A percentile compares a stretch with the other conserved stretches of the same genome.
Conservation (phyloP, 2,113 vertebrate species). For the Hemibagrus wyckioides region DNA sequence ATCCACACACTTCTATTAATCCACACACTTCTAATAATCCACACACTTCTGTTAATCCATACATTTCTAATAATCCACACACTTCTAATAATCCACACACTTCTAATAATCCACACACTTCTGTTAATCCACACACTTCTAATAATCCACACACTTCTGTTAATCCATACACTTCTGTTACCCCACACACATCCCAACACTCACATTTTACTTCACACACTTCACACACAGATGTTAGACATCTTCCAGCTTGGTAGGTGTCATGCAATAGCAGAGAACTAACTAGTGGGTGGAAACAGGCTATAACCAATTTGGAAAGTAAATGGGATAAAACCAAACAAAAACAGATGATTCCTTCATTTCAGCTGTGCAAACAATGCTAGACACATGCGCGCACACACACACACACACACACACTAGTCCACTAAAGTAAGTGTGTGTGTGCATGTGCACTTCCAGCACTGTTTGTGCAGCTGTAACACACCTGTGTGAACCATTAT, state of each 20-base stretch:
- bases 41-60: background rate
- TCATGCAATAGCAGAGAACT: background rate
- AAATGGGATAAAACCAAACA: background rate
- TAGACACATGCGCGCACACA: background rate
- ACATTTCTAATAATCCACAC: background rate
- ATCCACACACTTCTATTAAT: background rate
- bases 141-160: background rate
- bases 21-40: background rate
- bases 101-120: background rate
- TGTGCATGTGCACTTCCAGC: background rate
- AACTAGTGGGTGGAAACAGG: background rate
- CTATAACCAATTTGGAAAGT: background rate
- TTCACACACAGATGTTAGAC: background rate
- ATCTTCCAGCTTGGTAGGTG: background rate
- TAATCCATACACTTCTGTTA: background rate
- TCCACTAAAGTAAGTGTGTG: background rate
- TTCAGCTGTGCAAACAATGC: slow-evolving; percentile 23
- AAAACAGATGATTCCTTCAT: background rate
- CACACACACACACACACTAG: background rate
- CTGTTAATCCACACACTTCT: background rate
- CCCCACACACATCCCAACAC: background rate
- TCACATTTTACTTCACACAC: no score
- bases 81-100: no score
- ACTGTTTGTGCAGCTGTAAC: slow-evolving; percentile 32
- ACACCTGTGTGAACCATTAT: slow-evolving; percentile 6